These are phyloP conservation scores for Macrophya alboannulata DNA, from an alignment of 2,888 invertebrate species.

Conservation along the genomic window DNA sequence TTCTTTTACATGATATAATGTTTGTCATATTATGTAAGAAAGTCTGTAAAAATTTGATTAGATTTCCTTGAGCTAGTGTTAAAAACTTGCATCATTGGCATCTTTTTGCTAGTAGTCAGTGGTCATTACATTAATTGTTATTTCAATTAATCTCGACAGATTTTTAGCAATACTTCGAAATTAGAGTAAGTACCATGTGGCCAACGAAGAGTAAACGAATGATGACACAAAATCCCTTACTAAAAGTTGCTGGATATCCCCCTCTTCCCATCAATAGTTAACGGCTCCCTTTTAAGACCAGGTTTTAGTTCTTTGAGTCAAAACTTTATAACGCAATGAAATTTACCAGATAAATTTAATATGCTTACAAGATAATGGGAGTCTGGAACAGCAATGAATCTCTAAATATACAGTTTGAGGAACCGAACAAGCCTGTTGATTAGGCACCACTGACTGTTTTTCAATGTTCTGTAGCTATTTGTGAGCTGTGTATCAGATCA, in stretches of 20 bases:
- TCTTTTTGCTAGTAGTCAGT: not conserved
- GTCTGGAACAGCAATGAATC: not conserved
- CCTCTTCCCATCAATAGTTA: not conserved
- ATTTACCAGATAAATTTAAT: not conserved
- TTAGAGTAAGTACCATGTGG: slow-evolving; percentile 2
- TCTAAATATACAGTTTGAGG: not conserved
- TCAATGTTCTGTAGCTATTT: not conserved
- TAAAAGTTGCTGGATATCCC: slow-evolving; percentile 28
- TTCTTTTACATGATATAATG: not conserved
- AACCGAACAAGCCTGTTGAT: not conserved
- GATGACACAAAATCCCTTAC: not conserved
- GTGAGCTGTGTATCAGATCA: not conserved
- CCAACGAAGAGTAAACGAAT: slow-evolving; percentile 8
- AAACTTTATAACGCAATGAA: not conserved
- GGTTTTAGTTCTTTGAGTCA: not conserved
- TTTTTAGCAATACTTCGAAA: not conserved
- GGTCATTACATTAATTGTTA: not conserved
- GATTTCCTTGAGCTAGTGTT: not conserved
- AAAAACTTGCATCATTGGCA: not conserved
- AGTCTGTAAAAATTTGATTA: not conserved
- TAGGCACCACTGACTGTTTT: not conserved
- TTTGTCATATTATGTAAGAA: not conserved
- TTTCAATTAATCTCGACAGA: not conserved
- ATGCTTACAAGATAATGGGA: not conserved
- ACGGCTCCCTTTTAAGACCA: not conserved